phyloP scores from a whole-genome alignment of 2,797 vertebrate genomes.

The Coranthus polyacanthus region DNA sequence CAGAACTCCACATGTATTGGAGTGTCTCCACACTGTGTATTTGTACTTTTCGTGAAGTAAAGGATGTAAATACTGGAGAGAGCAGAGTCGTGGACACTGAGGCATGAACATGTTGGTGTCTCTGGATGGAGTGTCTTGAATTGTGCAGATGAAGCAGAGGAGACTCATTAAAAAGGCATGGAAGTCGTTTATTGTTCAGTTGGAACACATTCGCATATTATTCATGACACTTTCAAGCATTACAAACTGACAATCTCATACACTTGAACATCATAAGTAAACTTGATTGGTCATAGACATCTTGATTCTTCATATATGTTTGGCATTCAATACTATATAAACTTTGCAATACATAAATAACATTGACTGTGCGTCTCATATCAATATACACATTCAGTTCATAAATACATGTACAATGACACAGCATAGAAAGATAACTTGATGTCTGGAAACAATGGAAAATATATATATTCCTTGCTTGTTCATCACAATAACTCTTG shows the following conservation, averaged over 20 bases:
- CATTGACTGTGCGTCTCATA: constrained; percentile 71
- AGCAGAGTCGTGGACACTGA: no score
- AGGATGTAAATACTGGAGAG: no score
- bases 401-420: constrained; percentile 79
- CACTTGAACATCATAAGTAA: constrained; percentile 55
- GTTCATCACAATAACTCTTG: constrained; percentile 54
- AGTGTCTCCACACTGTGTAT: no score
- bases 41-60: no score
- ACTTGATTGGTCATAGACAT: constrained; percentile 57
- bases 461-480: constrained; percentile 60
- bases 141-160: constrained; percentile 43
- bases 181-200: constrained; percentile 78
- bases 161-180: constrained; percentile 72
- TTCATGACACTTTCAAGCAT: constrained; percentile 67
- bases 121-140: no score
- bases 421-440: constrained; percentile 72
- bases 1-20: no score
- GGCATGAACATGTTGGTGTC: no score
- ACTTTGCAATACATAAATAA: constrained; percentile 80
- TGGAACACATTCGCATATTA: constrained; percentile 74
- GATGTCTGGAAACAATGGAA: constrained; percentile 68
- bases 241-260: constrained; percentile 62
- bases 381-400: constrained; percentile 80
- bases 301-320: constrained; percentile 57
- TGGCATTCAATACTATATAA: constrained; percentile 64